A percentile compares a stretch with the other conserved stretches of the same genome.
Conservation (phyloP, 2,888 invertebrate species). For the Lissocephala sabroskyi region DNA sequence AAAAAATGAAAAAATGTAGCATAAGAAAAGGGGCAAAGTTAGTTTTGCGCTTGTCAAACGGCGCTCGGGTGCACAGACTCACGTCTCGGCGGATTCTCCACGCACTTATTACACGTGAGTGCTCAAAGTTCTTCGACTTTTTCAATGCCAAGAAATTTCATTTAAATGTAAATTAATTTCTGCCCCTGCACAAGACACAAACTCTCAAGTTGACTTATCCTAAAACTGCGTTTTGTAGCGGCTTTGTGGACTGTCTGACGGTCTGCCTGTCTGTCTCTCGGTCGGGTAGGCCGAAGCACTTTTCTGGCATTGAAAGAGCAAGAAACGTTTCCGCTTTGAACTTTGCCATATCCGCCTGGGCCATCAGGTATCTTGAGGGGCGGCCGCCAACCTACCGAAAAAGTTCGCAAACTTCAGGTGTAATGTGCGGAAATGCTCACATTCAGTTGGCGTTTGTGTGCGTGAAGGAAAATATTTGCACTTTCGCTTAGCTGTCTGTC, state of each 20-base stretch:
- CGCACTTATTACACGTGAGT: constrained; percentile 20
- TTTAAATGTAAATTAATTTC: constrained; percentile 53
- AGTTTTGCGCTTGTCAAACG: constrained; percentile 25
- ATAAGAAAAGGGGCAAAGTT: too few species aligned
- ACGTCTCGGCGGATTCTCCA: too few species aligned
- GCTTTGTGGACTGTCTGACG: too few species aligned
- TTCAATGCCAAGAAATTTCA: constrained; percentile 23
- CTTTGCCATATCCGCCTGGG: constrained; percentile 46
- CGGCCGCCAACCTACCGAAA: too few species aligned
- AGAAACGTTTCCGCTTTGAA: constrained; percentile 54
- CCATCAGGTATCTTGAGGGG: background rate
- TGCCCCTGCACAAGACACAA: too few species aligned
- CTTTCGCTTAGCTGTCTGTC: constrained; percentile 36
- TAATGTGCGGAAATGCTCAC: constrained; percentile 52
- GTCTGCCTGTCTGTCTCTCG: too few species aligned
- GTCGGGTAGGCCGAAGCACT: too few species aligned
- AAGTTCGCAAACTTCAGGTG: constrained; percentile 57
- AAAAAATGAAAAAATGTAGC: too few species aligned
- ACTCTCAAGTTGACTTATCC: too few species aligned
- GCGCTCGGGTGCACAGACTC: too few species aligned
- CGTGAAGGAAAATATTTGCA: constrained; percentile 47
- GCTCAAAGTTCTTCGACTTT: constrained; percentile 1
- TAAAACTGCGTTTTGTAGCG: too few species aligned
- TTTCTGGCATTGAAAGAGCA: constrained; percentile 44
- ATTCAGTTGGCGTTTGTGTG: constrained; percentile 34